A percentile compares a stretch with the other conserved stretches of the same genome.
Conservation (phyloP, 2,797 vertebrate species). For the Bufotes viridis region DNA sequence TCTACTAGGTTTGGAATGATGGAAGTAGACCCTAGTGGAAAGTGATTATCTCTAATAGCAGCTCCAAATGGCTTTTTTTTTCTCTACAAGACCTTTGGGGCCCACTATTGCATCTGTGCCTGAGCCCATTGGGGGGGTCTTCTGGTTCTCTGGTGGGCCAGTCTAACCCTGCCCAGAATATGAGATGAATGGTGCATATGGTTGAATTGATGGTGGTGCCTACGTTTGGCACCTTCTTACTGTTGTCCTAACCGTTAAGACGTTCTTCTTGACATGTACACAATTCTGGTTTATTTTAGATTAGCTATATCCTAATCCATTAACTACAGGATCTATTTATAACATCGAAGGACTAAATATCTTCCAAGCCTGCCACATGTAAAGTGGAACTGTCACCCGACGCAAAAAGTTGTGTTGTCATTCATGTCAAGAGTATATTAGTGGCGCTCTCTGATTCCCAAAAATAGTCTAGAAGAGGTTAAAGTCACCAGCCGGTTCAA, state of each 20-base stretch:
- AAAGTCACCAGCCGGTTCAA: too few species aligned
- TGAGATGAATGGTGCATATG: background rate
- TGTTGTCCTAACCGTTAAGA: background rate
- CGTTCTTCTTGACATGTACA: background rate
- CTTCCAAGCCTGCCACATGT: background rate
- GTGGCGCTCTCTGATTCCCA: background rate
- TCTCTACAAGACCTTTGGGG: too few species aligned
- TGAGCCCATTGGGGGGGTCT: too few species aligned
- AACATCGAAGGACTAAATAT: background rate
- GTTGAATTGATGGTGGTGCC: background rate
- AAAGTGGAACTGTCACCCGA: background rate
- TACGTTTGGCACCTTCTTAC: background rate
- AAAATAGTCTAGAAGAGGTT: background rate
- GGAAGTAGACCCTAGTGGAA: too few species aligned
- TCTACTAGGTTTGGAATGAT: too few species aligned
- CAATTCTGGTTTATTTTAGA: background rate
- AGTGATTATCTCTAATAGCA: too few species aligned
- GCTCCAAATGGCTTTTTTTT: too few species aligned
- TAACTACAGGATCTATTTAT: background rate
- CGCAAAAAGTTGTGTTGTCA: background rate
- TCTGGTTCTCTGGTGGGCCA: too few species aligned
- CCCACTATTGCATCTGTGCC: too few species aligned
- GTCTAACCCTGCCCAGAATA: background rate
- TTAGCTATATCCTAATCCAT: background rate
- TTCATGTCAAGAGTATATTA: background rate